Base-by-base conservation (phyloP, 1,140 invertebrate species). In the Dufourea novaeangliae region DNA sequence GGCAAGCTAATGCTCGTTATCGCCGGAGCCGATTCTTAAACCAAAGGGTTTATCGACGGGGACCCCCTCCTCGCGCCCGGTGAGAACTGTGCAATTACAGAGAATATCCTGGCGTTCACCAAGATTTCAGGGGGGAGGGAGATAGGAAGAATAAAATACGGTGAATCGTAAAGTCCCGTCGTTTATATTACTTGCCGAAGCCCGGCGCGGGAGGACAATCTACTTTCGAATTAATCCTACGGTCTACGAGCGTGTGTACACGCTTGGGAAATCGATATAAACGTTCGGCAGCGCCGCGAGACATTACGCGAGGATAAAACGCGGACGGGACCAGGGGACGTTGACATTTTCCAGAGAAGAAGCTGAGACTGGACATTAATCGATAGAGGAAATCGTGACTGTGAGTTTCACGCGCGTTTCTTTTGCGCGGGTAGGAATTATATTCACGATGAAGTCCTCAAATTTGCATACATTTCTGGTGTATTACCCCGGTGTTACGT, bases 131-230 rank as follows among this genome's bases (percentile, higher is more conserved):
- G n/a, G n/a, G n/a, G n/a, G n/a, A n/a, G n/a, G n/a, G n/a, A n/a
- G n/a, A n/a, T n/a, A n/a, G n/a, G n/a, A n/a, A n/a, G n/a, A n/a
- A 69, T 83, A 56, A 83, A 78, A 83, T 82, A 83, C 76, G 80
- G 14, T 54, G 54, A 73, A 83, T 83, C 80, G 82, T 83, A 83
- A 83, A 83, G n/a, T 83, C 66, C 25, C 59, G 67, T 54, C 74
- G 50, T 78, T 76, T 75, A 78, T 70, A 78, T 78, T 79, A 72
- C 62, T 70, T 50, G 73, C 56, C 74, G 66, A 82, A 34, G 50
- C 69, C 50, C 59, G 79, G 75, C 69, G 63, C 80, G 63, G 50
- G 56, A 70, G 78, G 64, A 73, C 75, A 74, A 44, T 83, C 80
- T 39, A 56, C 69, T 69, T 63, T 78, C 64, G 78, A 83, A 78